A percentile compares a stretch with the other conserved stretches of the same genome.
phyloP scores from a whole-genome alignment of 2,888 invertebrate species.

The Brachyptera risi region DNA sequence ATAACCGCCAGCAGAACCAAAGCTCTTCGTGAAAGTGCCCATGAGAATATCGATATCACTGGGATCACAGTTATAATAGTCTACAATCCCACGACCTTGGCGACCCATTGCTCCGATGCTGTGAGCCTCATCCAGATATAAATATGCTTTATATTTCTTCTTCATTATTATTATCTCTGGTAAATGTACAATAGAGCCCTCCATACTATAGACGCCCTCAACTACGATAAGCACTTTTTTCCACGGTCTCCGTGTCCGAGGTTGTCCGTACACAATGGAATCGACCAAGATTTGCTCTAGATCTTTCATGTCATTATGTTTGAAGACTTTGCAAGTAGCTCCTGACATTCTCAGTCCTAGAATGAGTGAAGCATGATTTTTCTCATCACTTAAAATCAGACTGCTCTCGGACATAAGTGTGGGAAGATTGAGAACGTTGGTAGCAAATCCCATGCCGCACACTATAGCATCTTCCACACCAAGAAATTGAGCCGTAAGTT shows the following conservation, averaged over 20 bases:
- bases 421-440: constrained; percentile 91
- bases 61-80: constrained; percentile 79
- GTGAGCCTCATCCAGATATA: constrained; percentile 98
- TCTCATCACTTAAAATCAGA: constrained; percentile 91
- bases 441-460: constrained; percentile 98
- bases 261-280: constrained; percentile 75
- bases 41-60: constrained; percentile 88
- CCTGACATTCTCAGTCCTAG: constrained; percentile 85
- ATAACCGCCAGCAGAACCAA: constrained; percentile 95
- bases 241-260: constrained; percentile 73
- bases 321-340: constrained; percentile 81
- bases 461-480: constrained; percentile 91
- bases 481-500: constrained; percentile 78
- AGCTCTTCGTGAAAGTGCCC: constrained; percentile 99
- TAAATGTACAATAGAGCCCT: constrained; percentile 89
- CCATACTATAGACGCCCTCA: constrained; percentile 98
- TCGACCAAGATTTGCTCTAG: constrained; percentile 73
- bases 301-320: constrained; percentile 80
- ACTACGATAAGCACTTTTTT: constrained; percentile 89
- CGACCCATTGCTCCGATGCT: constrained; percentile 92
- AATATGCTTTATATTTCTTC: constrained; percentile 89
- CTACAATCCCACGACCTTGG: constrained; percentile 81
- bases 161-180: constrained; percentile 86
- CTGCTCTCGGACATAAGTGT: constrained; percentile 77
- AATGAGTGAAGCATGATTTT: constrained; percentile 96